These are phyloP conservation scores for Mythimna lalbum DNA, from an alignment of 2,888 invertebrate genomes.

Conservation along the genomic window DNA sequence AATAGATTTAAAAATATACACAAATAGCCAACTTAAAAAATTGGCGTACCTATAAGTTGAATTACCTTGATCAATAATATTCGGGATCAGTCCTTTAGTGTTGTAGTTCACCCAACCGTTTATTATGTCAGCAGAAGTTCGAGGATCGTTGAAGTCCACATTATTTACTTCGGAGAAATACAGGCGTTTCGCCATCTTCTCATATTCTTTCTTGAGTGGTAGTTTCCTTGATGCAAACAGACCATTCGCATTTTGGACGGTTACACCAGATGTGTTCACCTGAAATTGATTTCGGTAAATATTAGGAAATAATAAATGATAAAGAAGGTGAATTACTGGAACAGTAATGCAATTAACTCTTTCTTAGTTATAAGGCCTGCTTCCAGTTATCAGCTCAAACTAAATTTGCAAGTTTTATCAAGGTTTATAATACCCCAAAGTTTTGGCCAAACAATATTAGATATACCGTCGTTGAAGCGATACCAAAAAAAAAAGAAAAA, in stretches of 20 bases:
- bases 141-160: constrained; percentile 88
- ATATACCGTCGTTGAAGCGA: too few species aligned
- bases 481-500: too few species aligned
- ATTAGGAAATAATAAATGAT: neutral
- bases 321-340: neutral
- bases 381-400: neutral
- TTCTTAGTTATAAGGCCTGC: neutral
- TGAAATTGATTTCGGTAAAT: constrained; percentile 59
- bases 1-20: too few species aligned
- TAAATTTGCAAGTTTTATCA: too few species aligned
- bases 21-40: too few species aligned
- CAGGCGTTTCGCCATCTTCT: constrained; percentile 78
- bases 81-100: constrained; percentile 90
- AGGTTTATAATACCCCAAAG: neutral
- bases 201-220: constrained; percentile 83
- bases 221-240: constrained; percentile 86
- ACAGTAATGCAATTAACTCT: neutral
- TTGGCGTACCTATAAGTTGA: neutral
- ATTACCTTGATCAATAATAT: constrained; percentile 89
- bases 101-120: constrained; percentile 91
- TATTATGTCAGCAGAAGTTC: constrained; percentile 82
- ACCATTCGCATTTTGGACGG: constrained; percentile 86
- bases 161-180: constrained; percentile 88
- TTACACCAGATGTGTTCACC: constrained; percentile 74
- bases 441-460: neutral